Percentiles rank a stretch among this genome's conserved stretches.
Evolutionary conservation across 2,888 invertebrate species (phyloP).

Genomic region (Philereme transversata): DNA sequence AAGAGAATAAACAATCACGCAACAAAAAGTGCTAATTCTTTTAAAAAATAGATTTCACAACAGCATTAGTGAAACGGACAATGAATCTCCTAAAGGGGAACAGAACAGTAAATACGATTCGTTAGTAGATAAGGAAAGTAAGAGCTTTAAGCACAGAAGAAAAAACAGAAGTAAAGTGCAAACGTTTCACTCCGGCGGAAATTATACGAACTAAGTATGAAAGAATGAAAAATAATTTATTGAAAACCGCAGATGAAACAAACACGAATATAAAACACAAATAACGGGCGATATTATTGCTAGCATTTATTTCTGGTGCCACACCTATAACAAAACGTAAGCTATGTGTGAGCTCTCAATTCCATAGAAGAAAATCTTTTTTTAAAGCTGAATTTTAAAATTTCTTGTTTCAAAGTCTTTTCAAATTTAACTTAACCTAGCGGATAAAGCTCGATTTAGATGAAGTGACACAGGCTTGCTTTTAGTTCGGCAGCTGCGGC

Average conservation of each 20-base stretch:
- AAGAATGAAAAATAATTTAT: too few relatives aligned
- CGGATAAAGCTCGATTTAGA: too few relatives aligned
- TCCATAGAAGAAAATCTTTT: too few relatives aligned
- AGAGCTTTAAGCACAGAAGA: constrained; percentile 51
- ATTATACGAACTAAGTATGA: background rate
- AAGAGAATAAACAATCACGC: constrained; percentile 45
- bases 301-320: too few relatives aligned
- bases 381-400: too few relatives aligned
- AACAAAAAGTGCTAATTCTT: constrained; percentile 57
- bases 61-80: constrained; percentile 54
- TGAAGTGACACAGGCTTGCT: constrained; percentile 13
- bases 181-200: constrained; percentile 6
- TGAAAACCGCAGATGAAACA: background rate
- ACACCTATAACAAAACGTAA: too few relatives aligned
- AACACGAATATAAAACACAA: background rate
- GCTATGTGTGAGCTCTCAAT: too few relatives aligned
- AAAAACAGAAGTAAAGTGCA: background rate
- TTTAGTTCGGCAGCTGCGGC: constrained; percentile 71
- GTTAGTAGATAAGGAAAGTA: constrained; percentile 73
- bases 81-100: constrained; percentile 53
- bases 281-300: background rate
- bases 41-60: constrained; percentile 54
- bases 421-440: too few relatives aligned
- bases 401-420: too few relatives aligned
- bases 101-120: constrained; percentile 61